Base-by-base conservation (phyloP, 2,113 vertebrate genomes). In the Chelonoidis abingdonii region DNA sequence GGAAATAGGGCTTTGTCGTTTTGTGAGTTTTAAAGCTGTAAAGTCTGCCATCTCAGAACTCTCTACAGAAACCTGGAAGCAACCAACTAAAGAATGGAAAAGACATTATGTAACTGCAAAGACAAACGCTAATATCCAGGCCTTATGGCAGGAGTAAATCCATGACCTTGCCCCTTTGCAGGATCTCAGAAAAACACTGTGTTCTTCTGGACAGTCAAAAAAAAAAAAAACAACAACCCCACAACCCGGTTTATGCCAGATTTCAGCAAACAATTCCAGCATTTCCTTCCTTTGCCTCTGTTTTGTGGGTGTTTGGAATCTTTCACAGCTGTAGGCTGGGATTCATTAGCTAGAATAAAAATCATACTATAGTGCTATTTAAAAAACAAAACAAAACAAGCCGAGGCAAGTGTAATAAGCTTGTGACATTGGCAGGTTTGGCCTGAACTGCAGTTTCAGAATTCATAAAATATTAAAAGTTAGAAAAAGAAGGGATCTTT, bases 341-440 rank as follows among this genome's bases (percentile, higher is more conserved):
- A 96, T 94, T 97, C 96, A 97, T 97, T 97, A 97, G 97, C 96
- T 96, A 97, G 95, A 97, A 97, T 95, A 97, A 97, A 97, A 94
- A 92, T 82, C 16, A 14, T 90, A 95, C 92, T 94, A 94, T 92
- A 86, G 91, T 94, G 90, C 89, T 87, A 88, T 31, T 1, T 75
- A 13, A 31, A 72, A 35, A 50, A 47, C 78, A 5, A 3, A 53
- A 85, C 86, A 50, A 86, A 0, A 1, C 79, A 52, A 80, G 75
- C 3, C 19, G 27, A 65, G 82, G 83, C 91, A 88, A 97, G 94
- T 88, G 94, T 84, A 92, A 92, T 87, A 83, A 91, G 72, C 90
- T 86, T 85, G 76, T 13, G 0, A 85, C 93, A 93, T 89, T 4
- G 35, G 75, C 91, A 81, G 11, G n/a, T 72, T 89, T 86, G 90